Percentiles rank a stretch among this genome's conserved stretches.
Evolutionary conservation across 2,888 invertebrate species (phyloP).

Genomic region (Furcula furcula): DNA sequence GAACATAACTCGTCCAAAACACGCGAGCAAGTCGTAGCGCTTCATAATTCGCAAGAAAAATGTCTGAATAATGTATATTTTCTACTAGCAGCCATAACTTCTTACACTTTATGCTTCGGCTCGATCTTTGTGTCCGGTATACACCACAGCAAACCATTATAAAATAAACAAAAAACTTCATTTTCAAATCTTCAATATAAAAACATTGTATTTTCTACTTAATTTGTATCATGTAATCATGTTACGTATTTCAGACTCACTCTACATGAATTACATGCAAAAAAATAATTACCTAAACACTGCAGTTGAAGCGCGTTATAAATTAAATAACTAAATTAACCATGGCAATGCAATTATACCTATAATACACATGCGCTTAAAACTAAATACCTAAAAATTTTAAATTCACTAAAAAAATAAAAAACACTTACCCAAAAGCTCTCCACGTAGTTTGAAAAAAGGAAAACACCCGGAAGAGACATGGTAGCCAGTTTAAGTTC

Average conservation of each 20-base stretch:
- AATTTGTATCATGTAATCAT: constrained; percentile 8
- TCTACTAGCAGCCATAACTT: constrained; percentile 47
- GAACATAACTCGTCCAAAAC: constrained; percentile 54
- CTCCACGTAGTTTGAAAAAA: constrained; percentile 71
- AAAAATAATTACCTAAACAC: constrained; percentile 22
- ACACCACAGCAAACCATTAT: constrained; percentile 20
- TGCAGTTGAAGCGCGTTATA: constrained; percentile 18
- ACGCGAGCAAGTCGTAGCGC: constrained; percentile 60
- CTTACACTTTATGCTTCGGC: constrained; percentile 43
- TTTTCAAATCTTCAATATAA: constrained; percentile 10
- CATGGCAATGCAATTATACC: no score
- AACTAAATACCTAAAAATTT: no score
- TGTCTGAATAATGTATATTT: constrained; percentile 64
- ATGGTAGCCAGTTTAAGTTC: constrained; percentile 58
- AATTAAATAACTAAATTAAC: constrained; percentile 13
- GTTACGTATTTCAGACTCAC: constrained; percentile 19
- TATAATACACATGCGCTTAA: no score
- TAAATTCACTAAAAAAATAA: constrained; percentile 7
- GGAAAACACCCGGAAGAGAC: constrained; percentile 71
- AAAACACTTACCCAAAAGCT: constrained; percentile 72
- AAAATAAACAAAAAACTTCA: constrained; percentile 16
- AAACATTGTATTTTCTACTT: constrained; percentile 13
- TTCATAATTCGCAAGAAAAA: constrained; percentile 64
- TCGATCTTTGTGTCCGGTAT: constrained; percentile 39
- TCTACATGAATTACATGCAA: constrained; percentile 23